A percentile compares a stretch with the other conserved stretches of the same genome.
phyloP scores from a whole-genome alignment of 2,888 invertebrate species.

The Heliconius cydno region DNA sequence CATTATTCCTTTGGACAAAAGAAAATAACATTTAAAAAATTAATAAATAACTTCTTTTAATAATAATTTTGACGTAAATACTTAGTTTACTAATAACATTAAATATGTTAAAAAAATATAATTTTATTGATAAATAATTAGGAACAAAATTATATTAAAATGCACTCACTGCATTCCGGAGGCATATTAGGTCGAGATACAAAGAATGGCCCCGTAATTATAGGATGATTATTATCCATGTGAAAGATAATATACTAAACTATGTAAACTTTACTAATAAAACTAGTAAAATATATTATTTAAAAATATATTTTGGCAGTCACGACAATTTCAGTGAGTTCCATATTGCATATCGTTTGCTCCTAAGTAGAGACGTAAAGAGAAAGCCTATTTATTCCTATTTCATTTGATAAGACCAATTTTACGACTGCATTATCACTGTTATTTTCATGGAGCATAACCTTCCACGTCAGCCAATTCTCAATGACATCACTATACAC shows the following conservation, averaged over 20 bases:
- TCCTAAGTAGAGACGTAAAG: conserved; percentile 54
- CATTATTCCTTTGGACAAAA: conserved; percentile 92
- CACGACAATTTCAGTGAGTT: neutral
- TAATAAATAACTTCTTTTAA: neutral
- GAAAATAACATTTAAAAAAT: conserved; percentile 44
- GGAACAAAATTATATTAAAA: neutral
- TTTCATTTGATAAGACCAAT: conserved; percentile 55
- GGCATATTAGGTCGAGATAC: conserved; percentile 57
- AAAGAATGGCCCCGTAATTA: conserved; percentile 60
- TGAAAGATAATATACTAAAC: neutral
- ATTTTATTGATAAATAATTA: conserved; percentile 19
- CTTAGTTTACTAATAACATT: neutral
- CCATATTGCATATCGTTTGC: conserved; percentile 3
- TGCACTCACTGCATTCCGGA: conserved; percentile 62
- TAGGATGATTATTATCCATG: conserved; percentile 49
- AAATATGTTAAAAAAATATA: neutral
- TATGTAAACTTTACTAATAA: neutral
- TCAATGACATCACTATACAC: conserved; percentile 37
- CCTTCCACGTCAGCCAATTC: conserved; percentile 38
- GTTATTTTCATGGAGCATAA: conserved; percentile 44
- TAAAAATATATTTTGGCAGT: neutral
- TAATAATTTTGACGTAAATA: too few relatives aligned
- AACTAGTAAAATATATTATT: neutral
- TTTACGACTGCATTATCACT: conserved; percentile 47
- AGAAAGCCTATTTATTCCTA: conserved; percentile 62